phyloP scores from a whole-genome alignment of 2,888 invertebrate genomes.

The Balanococcus diminutus region DNA sequence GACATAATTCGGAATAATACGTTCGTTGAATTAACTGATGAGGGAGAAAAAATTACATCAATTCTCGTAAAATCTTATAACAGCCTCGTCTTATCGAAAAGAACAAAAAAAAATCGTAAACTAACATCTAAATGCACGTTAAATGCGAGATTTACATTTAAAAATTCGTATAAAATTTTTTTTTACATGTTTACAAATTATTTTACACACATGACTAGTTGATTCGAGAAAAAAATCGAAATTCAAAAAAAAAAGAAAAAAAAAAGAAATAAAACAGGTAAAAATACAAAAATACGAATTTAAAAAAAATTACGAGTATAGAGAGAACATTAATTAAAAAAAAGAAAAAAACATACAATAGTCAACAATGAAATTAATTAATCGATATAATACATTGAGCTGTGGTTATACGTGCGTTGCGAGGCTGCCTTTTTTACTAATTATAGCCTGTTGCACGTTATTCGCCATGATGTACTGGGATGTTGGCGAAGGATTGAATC shows the following conservation, averaged over 20 bases:
- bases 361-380: not conserved
- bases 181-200: not conserved
- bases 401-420: conserved; percentile 70
- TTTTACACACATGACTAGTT: conserved; percentile 21
- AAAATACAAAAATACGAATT: not conserved
- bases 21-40: not conserved
- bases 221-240: not conserved
- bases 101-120: not conserved
- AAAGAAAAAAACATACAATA: not conserved
- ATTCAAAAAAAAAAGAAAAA: not conserved
- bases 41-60: not conserved
- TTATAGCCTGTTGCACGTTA: conserved; percentile 65
- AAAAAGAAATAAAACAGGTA: not conserved
- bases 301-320: not conserved
- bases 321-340: not conserved
- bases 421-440: conserved; percentile 68
- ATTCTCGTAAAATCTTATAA: not conserved
- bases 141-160: not conserved
- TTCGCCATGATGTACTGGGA: conserved; percentile 65
- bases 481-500: conserved; percentile 64
- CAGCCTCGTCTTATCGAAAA: not conserved
- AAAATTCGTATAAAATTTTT: conserved; percentile 12
- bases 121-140: conserved; percentile 17
- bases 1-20: not conserved
- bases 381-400: not conserved